phyloP scores from a whole-genome alignment of 35 echinoderm and acorn worm species.

The Ophiothrix spiculata region DNA sequence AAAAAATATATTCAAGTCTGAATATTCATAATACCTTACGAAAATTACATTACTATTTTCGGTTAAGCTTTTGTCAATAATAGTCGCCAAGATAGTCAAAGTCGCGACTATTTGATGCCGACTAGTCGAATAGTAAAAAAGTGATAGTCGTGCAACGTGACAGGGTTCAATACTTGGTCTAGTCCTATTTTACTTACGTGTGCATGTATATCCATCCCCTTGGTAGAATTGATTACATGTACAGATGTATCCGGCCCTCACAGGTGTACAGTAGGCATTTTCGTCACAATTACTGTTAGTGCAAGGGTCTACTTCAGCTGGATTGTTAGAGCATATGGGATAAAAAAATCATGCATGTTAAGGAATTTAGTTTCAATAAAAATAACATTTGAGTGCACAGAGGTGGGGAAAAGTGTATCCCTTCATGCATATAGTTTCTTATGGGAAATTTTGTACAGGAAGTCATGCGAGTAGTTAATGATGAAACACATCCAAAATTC shows the following conservation, averaged over 20 bases:
- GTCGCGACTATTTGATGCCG: too few species aligned
- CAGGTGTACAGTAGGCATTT: conserved; percentile 57
- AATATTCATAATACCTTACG: too few species aligned
- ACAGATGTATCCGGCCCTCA: conserved; percentile 41
- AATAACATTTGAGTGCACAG: not conserved
- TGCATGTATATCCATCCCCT: conserved; percentile 54
- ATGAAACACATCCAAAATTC: too few species aligned
- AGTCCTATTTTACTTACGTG: conserved; percentile 28
- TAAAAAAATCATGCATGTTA: too few species aligned
- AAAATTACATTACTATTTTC: too few species aligned
- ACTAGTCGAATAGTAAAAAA: too few species aligned
- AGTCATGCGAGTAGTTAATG: too few species aligned
- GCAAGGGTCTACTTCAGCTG: conserved; percentile 36
- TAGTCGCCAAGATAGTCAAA: too few species aligned
- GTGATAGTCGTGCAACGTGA: too few species aligned
- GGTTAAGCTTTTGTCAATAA: too few species aligned
- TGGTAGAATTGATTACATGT: conserved; percentile 63
- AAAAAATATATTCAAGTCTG: too few species aligned
- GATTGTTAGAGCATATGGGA: not conserved
- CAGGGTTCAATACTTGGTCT: not conserved
- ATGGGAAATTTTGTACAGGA: too few species aligned
- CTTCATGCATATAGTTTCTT: not conserved
- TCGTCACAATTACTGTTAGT: conserved; percentile 52
- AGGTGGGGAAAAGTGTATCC: not conserved
- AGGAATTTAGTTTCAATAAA: not conserved